These are phyloP conservation scores for Notolabrus celidotus DNA, from an alignment of 2,797 vertebrate genomes.

Conservation along the genomic window DNA sequence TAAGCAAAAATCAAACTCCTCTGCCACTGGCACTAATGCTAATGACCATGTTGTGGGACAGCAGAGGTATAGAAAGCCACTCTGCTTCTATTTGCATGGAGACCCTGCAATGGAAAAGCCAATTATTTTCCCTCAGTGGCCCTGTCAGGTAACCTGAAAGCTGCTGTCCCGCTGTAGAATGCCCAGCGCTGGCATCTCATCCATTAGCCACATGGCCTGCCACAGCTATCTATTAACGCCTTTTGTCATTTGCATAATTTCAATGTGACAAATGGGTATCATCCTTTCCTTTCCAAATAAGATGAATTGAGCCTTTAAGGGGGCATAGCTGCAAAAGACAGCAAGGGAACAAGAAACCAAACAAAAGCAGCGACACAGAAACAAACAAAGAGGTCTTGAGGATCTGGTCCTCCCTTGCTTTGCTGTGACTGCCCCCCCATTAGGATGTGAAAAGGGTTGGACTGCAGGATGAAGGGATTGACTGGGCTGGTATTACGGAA, in stretches of 20 bases:
- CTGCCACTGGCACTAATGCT: conserved; percentile 74
- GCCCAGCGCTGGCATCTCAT: conserved; percentile 79
- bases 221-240: conserved; percentile 82
- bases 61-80: conserved; percentile 59
- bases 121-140: conserved; percentile 86
- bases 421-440: conserved; percentile 59
- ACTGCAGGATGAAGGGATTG: conserved; percentile 53
- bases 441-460: conserved; percentile 58
- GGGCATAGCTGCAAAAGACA: conserved; percentile 50
- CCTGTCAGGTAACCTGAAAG: conserved; percentile 86
- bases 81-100: conserved; percentile 79
- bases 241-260: conserved; percentile 87
- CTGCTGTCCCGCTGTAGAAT: conserved; percentile 80
- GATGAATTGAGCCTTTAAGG: conserved; percentile 81
- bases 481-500: conserved; percentile 58
- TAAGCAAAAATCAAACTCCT: conserved; percentile 77
- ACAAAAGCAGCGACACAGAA: conserved; percentile 70
- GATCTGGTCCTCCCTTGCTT: conserved; percentile 44
- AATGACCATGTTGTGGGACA: conserved; percentile 75
- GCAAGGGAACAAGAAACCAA: conserved; percentile 56
- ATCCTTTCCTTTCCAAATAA: conserved; percentile 78
- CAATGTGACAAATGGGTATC: conserved; percentile 84
- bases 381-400: conserved; percentile 69
- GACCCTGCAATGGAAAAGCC: conserved; percentile 80
- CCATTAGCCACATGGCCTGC: conserved; percentile 81